Evolutionary conservation across 2,797 vertebrate genomes (phyloP), one percentile per base, ranked within the genome.

Genomic region (Coracias cyanogaster): DNA sequence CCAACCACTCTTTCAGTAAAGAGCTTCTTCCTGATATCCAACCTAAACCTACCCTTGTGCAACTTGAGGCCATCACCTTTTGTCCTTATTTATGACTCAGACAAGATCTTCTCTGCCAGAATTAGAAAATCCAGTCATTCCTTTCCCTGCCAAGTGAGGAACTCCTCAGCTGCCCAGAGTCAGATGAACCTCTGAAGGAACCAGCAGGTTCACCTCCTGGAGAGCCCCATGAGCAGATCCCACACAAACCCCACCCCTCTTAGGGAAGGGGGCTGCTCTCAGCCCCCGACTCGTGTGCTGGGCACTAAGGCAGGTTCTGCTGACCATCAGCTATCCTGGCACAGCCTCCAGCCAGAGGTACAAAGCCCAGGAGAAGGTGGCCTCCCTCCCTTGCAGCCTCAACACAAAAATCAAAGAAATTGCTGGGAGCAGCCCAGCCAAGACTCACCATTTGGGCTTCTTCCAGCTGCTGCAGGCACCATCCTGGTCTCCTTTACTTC

Each of bases 401-500:
- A 7, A 21, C 41, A 6, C 4, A 9, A 9, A 60, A 20, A 5
- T 2, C 13, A 25, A 16, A 70, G 51, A 10, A 82, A 19, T 6
- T 26, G 25, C 70, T 67, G 66, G 52, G 24, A 51, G 45, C 0
- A 2, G 2, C 35, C 55, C 73, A 57, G 52, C n/a, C 69, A n/a
- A n/a, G 33, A 58, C 65, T 72, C 85, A 35, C 37, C 55, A 1
- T 19, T 41, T 20, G 7, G 41, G 39, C 65, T 77, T 19, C 79
- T 39, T n/a, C 69, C 83, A 64, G 69, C 31, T 10, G 58, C 69
- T 22, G 16, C 25, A 21, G 35, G 25, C 57, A 29, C 78, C 6
- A 0, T 15, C 33, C 43, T 0, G 0, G 2, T 5, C 35, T 39
- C 15, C 54, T 29, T 17, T 4, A 2, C 20, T 2, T 28, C 33